Evolutionary conservation across 35 echinoderm and acorn worm genomes (phyloP), one percentile per base, ranked within the genome.

Genomic region (Diadema setosum): DNA sequence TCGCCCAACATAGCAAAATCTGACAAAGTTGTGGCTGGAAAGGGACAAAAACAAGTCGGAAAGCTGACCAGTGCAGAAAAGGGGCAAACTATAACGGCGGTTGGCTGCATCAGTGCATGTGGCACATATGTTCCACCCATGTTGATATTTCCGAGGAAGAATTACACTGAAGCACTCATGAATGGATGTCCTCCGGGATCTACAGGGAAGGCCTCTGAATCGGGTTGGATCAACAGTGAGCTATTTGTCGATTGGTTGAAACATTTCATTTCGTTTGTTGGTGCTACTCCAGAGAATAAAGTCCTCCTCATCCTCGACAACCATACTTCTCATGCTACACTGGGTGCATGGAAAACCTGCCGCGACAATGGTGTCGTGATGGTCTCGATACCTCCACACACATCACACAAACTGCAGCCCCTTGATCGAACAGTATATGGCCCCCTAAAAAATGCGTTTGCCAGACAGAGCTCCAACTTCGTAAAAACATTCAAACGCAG

Each of bases 291-390:
- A 45, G 84, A 93, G 44, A 12, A 80, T 24, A 87, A 81, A 42
- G 75, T 87, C 55, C 52, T 93, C 14, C 31, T 93, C 60, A 93
- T 93, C 36, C 2, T 93, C n/a, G 84, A 93, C 64, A 93, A 82
- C 48, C 91, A 93, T 70, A 85, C 83, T 45, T 76, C 91, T 5
- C 90, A 92, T 61, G 39, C 87, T 20, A 87, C 84, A 1, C 30
- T 87, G 25, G 41, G 81, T 15, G 78, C 46, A 21, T 42, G 87
- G 16, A 65, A 93, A 45, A 26, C 50, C 17, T 75, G 76, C 15
- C 87, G 33, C 56, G 58, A 76, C 15, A 87, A 82, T 82, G 55
- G 90, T 2, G 30, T 87, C 3, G 59, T 81, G n/a, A 3, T 93
- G 45, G 17, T 92, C 5, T 46, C 74, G 9, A 52, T 92, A 26